Conservation (phyloP, 1,140 invertebrate genomes). For the Lysiphlebus fabarum region DNA sequence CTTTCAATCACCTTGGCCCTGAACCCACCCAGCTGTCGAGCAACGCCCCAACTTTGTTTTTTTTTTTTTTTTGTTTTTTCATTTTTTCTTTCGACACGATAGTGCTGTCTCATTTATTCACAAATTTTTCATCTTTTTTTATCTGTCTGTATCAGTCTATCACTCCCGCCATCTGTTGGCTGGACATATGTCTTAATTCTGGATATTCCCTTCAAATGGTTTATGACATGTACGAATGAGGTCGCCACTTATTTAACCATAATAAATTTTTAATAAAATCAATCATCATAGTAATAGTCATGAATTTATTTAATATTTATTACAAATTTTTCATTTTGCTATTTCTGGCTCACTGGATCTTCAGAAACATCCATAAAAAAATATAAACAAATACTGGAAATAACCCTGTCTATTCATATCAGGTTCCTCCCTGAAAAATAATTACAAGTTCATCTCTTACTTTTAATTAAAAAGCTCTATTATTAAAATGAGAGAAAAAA, state of each 20-base stretch:
- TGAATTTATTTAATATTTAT: too few relatives aligned
- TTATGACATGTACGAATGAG: slow-evolving; percentile 40
- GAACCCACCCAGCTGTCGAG: slow-evolving; percentile 57
- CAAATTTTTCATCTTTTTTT: slow-evolving; percentile 34
- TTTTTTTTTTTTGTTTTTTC: slow-evolving; percentile 26
- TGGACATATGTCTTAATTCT: slow-evolving; percentile 37
- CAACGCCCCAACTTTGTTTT: slow-evolving; percentile 55
- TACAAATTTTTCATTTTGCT: too few relatives aligned
- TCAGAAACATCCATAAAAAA: too few relatives aligned
- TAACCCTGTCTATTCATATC: too few relatives aligned
- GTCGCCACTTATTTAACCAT: slow-evolving; percentile 38
- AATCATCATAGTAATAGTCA: too few relatives aligned
- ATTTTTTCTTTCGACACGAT: not conserved
- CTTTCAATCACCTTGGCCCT: slow-evolving; percentile 56
- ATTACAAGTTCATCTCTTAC: too few relatives aligned
- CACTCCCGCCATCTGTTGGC: slow-evolving; percentile 52
- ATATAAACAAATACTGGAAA: too few relatives aligned
- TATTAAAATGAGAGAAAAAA: too few relatives aligned
- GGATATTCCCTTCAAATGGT: slow-evolving; percentile 29
- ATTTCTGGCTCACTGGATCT: too few relatives aligned
- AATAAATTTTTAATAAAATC: not conserved
- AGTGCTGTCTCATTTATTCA: too few relatives aligned
- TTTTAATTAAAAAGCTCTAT: too few relatives aligned
- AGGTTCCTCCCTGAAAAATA: too few relatives aligned
- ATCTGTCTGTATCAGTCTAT: slow-evolving; percentile 35